phyloP scores from a whole-genome alignment of 2,888 invertebrate genomes.

The Hirtodrosophila alboralis region DNA sequence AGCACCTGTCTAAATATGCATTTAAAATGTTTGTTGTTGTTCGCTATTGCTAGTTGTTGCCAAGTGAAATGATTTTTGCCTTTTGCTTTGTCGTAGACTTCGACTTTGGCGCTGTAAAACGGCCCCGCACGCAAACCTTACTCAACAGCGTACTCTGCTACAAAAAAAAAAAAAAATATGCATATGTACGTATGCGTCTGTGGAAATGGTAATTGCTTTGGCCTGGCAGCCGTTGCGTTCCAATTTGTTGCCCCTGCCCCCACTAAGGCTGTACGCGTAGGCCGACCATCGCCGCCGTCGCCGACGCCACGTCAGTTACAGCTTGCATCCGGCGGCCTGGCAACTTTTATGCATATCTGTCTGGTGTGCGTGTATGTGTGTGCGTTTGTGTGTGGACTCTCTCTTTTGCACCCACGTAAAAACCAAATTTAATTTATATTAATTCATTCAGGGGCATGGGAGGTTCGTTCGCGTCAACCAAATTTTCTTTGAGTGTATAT shows the following conservation, averaged over 20 bases:
- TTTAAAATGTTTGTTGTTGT: slow-evolving; percentile 19
- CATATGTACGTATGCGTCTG: not conserved
- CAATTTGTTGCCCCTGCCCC: slow-evolving; percentile 44
- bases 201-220: slow-evolving; percentile 33
- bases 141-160: slow-evolving; percentile 23
- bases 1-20: slow-evolving; percentile 27
- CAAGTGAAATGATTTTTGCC: slow-evolving; percentile 42
- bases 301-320: slow-evolving; percentile 24
- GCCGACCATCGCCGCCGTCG: slow-evolving; percentile 13
- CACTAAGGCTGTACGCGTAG: slow-evolving; percentile 50
- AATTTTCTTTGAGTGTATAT: not conserved
- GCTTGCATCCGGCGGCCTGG: slow-evolving; percentile 32
- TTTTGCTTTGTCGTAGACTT: slow-evolving; percentile 18
- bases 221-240: slow-evolving; percentile 25
- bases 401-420: slow-evolving; percentile 54
- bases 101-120: slow-evolving; percentile 7
- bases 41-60: slow-evolving; percentile 51
- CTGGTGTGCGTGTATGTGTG: slow-evolving; percentile 8
- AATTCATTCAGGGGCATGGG: slow-evolving; percentile 32
- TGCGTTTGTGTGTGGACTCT: slow-evolving; percentile 26
- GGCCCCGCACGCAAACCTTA: slow-evolving; percentile 23
- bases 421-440: slow-evolving; percentile 38
- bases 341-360: slow-evolving; percentile 18
- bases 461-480: slow-evolving; percentile 1
- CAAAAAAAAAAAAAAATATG: slow-evolving; percentile 1